Base-by-base conservation (phyloP, 1,140 invertebrate species). In the Amyelois transitella region DNA sequence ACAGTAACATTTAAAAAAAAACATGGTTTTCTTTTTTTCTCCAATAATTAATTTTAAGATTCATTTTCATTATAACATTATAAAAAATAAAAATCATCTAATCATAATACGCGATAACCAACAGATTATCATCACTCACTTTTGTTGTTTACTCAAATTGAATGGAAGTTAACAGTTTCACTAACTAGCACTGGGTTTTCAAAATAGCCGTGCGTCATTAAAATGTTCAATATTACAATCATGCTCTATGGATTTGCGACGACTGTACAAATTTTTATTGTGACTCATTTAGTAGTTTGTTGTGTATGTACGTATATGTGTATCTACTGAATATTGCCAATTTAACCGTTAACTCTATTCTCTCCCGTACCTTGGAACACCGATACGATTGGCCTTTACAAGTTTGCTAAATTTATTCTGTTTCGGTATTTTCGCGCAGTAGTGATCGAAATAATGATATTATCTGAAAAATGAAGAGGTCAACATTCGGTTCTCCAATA, bases 221-320 rank as follows among this genome's bases (percentile, higher is more conserved):
- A 2, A 4, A 8, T n/a, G 18, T 48, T 21, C 45, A 48, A 7
- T 19, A 45, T n/a, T 10, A 25, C 49, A 49, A 53, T 44, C 53
- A 55, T 56, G 66, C 62, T 82, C 79, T 82, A 75, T 86, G 84
- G 84, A 87, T 70, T 87, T 87, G 84, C 84, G 84, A 87, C 65
- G 79, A 87, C 81, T 87, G 84, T 85, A 69, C 60, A 73, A 68
- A 76, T 21, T 77, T 69, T 84, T 77, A 76, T 75, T 75, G 76
- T 86, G 72, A 78, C 61, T 82, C 74, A 85, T 84, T 81, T 75
- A 68, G 84, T 87, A 87, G 84, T 79, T 87, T 82, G 84, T 75
- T 83, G 77, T 87, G 79, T 84, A 73, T 85, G 81, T 85, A 82
- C 78, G 75, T 84, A 79, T 86, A 71, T 87, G 81, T 87, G 81